Percentiles rank a stretch among this genome's conserved stretches.
Evolutionary conservation across 2,113 vertebrate species (phyloP).

Genomic region (Podilymbus podiceps): DNA sequence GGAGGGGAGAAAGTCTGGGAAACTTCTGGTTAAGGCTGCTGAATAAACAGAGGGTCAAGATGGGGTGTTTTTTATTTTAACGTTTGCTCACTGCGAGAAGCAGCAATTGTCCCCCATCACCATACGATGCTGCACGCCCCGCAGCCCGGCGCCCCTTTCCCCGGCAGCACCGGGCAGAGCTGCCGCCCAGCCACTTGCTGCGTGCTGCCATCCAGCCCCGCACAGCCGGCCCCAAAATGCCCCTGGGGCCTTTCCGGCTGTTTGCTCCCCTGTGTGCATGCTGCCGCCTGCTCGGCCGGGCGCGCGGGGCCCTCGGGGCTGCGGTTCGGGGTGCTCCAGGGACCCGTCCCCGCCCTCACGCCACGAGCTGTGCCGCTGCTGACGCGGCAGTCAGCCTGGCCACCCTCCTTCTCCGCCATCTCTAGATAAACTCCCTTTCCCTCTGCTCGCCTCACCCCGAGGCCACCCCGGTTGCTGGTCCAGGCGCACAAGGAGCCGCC

Average conservation of each 20-base stretch:
- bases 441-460: accelerated
- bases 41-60: neutral
- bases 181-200: neutral
- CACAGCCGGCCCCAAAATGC: accelerated
- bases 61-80: no score
- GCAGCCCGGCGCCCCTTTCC: neutral
- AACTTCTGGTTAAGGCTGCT: neutral
- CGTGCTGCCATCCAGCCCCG: neutral
- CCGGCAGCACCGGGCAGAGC: no score
- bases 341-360: neutral
- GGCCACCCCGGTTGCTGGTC: accelerated
- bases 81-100: neutral
- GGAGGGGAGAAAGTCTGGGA: neutral
- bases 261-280: accelerated
- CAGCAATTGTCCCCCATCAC: neutral
- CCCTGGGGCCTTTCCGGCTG: neutral
- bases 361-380: accelerated
- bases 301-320: accelerated
- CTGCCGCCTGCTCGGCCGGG: neutral
- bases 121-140: accelerated
- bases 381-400: neutral
- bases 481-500: neutral
- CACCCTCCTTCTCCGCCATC: neutral
- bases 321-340: neutral
- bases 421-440: neutral